Percentiles rank a stretch among this genome's conserved stretches.
These are phyloP conservation scores for Omphaloscelis lunosa DNA, from an alignment of 2,888 invertebrate species.

Conservation along the genomic window DNA sequence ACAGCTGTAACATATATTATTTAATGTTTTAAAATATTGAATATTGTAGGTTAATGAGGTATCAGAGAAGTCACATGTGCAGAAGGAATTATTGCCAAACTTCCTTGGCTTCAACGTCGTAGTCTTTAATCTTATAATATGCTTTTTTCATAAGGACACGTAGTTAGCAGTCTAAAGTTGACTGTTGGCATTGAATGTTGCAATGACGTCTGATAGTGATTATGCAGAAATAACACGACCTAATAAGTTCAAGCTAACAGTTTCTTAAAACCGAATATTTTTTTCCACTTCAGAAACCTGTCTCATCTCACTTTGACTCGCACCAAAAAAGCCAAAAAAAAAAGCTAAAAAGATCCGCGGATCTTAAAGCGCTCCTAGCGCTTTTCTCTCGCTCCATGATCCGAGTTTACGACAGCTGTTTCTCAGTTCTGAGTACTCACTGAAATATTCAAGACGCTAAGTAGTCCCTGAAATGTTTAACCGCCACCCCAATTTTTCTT, in stretches of 20 bases:
- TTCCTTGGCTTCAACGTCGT: too few species aligned
- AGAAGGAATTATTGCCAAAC: too few species aligned
- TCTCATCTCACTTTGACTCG: not conserved
- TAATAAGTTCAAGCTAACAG: not conserved
- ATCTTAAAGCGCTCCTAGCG: conserved; percentile 37
- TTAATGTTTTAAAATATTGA: too few species aligned
- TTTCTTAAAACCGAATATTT: not conserved
- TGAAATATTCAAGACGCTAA: conserved; percentile 82
- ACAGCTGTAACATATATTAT: too few species aligned
- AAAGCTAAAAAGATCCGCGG: conserved; percentile 7
- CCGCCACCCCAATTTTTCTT: conserved; percentile 58
- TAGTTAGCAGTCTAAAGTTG: too few species aligned
- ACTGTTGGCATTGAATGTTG: too few species aligned
- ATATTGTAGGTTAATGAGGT: too few species aligned
- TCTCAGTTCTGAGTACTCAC: conserved; percentile 73
- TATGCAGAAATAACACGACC: not conserved
- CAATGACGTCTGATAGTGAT: not conserved
- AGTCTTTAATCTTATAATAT: too few species aligned
- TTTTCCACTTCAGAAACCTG: not conserved
- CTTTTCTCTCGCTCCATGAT: conserved; percentile 28
- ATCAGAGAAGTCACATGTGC: too few species aligned
- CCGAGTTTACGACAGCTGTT: conserved; percentile 79
- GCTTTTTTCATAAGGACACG: too few species aligned
- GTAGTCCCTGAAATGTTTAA: conserved; percentile 78
- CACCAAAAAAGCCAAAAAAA: conserved; percentile 17